Base-by-base conservation (phyloP, 2,888 invertebrate species). In the Arrhopalites spinosus region DNA sequence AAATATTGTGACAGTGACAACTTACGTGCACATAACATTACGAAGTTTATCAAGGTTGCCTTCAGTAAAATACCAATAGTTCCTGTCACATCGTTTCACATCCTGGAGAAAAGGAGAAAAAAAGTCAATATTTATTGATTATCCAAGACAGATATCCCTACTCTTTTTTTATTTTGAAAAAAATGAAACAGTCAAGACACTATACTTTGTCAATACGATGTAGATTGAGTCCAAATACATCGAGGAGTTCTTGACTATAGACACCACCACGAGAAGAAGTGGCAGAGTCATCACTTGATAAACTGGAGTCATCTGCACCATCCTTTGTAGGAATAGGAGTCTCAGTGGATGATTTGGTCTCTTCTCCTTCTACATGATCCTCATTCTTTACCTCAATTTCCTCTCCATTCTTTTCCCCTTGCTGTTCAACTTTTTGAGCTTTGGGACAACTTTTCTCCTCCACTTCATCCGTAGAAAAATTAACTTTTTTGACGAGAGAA, bases 151-250 rank as follows among this genome's bases (percentile, higher is more conserved):
- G n/a, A n/a, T n/a, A n/a, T n/a, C n/a, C n/a, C n/a, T n/a, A n/a
- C n/a, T n/a, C n/a, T n/a, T n/a, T n/a, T n/a, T n/a, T n/a, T n/a
- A n/a, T n/a, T n/a, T n/a, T n/a, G n/a, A n/a, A n/a, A n/a, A n/a
- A n/a, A n/a, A n/a, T n/a, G n/a, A n/a, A n/a, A n/a, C n/a, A n/a
- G n/a, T n/a, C n/a, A n/a, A n/a, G n/a, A n/a, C n/a, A n/a, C n/a
- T n/a, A n/a, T n/a, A n/a, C n/a, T n/a, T 98, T 98, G 85, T 98
- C 97, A 81, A 97, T 97, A 59, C 97, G 90, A 85, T 98, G 96
- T 29, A 97, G 86, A 84, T 98, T 98, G 71, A 95, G 85, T 0
- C 94, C 95, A 83, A 94, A 94, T 50, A 89, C 89, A 83, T 94
- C 95, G 79, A 96, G 87, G 67, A 95, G 86, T 85, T 96, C 95